Evolutionary conservation across 2,797 vertebrate species (phyloP).

Genomic region (Oreochromis mossambicus): DNA sequence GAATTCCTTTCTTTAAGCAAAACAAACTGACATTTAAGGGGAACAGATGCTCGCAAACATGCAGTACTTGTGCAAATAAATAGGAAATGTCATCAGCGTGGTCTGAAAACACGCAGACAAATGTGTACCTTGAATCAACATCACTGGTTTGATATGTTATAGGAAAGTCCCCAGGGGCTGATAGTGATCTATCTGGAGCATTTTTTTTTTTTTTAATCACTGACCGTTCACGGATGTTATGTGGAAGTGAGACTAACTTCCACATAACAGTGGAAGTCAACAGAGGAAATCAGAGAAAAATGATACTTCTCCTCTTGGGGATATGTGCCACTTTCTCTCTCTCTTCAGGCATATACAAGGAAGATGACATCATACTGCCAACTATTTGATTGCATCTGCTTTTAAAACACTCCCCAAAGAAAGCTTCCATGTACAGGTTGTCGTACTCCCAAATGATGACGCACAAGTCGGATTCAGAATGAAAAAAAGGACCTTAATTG

Average conservation of each 20-base stretch:
- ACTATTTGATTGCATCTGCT: neutral
- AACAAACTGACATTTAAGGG: slow-evolving; percentile 43
- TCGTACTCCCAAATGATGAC: neutral
- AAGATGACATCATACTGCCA: slow-evolving; percentile 10
- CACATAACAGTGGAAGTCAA: too few species aligned
- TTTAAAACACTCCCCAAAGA: neutral
- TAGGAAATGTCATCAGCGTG: slow-evolving; percentile 6
- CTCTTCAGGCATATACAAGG: slow-evolving; percentile 9
- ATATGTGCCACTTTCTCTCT: slow-evolving; percentile 39
- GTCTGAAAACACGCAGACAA: neutral
- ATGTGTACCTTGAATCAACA: slow-evolving; percentile 1
- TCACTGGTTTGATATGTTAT: neutral
- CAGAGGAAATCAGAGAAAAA: slow-evolving; percentile 34
- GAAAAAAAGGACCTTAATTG: neutral
- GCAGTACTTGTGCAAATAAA: slow-evolving; percentile 9
- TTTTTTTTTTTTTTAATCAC: neutral
- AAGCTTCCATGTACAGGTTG: neutral
- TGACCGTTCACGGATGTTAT: slow-evolving; percentile 8
- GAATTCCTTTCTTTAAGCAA: slow-evolving; percentile 40
- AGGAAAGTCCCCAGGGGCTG: neutral
- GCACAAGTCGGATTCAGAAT: neutral
- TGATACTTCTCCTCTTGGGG: slow-evolving; percentile 13
- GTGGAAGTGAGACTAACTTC: slow-evolving; percentile 56
- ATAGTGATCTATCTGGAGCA: slow-evolving; percentile 8
- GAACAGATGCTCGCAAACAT: slow-evolving; percentile 19